Evolutionary conservation across 2,797 vertebrate genomes (phyloP).

Genomic region (Gallinago nigripennis): DNA sequence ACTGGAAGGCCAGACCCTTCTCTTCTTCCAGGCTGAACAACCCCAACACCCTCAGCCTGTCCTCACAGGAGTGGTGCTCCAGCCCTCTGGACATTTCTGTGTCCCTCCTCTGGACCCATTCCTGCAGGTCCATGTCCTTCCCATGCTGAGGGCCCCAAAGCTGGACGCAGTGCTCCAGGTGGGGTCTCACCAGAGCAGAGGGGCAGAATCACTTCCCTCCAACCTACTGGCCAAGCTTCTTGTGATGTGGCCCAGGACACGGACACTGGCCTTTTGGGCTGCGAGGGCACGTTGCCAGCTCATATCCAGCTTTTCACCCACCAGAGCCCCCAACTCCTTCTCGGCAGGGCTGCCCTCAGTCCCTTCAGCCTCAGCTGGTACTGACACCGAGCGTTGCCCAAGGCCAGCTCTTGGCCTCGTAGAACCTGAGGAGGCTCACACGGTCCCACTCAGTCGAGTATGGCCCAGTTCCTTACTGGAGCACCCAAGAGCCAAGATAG

Average conservation of each 20-base stretch:
- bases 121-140: neutral
- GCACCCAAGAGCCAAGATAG: rapidly evolving
- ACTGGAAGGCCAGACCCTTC: neutral
- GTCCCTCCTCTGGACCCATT: neutral
- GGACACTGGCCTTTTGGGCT: neutral
- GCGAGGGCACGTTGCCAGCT: neutral
- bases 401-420: neutral
- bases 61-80: neutral
- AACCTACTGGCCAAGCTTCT: neutral
- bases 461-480: rapidly evolving
- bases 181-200: neutral
- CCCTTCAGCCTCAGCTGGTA: neutral
- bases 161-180: neutral
- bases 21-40: neutral
- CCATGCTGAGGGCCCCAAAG: neutral
- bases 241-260: neutral
- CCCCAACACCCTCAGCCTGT: neutral
- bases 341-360: neutral
- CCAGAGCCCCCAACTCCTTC: neutral
- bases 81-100: too few species aligned
- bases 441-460: neutral
- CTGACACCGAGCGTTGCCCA: neutral
- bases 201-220: neutral
- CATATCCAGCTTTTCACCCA: neutral
- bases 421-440: neutral